These are phyloP conservation scores for Andrena haemorrhoa DNA, from an alignment of 2,888 invertebrate genomes.

Conservation along the genomic window DNA sequence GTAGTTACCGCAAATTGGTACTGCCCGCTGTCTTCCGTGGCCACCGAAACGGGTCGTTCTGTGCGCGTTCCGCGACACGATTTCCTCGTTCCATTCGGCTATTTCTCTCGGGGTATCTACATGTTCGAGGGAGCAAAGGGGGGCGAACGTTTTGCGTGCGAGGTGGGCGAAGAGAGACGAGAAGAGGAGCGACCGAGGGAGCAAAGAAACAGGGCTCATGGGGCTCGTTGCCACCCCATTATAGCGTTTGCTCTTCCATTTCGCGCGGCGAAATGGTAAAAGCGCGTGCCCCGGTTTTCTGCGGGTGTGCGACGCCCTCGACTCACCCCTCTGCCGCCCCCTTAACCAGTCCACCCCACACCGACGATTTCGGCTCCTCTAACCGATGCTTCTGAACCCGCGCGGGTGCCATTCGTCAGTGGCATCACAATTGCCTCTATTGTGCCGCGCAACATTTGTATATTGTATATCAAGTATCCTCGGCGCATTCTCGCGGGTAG, in stretches of 20 bases:
- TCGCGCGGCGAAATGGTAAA: conserved; percentile 73
- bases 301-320: conserved; percentile 54
- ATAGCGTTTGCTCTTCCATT: conserved; percentile 82
- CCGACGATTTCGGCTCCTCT: conserved; percentile 30
- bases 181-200: conserved; percentile 57
- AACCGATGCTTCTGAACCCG: conserved; percentile 54
- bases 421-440: conserved; percentile 81
- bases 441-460: conserved; percentile 79
- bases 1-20: conserved; percentile 15
- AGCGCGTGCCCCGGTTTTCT: conserved; percentile 76
- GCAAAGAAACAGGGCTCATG: conserved; percentile 82
- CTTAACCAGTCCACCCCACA: conserved; percentile 34
- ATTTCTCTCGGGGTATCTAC: conserved; percentile 48
- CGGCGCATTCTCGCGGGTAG: neutral
- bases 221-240: conserved; percentile 85
- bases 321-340: conserved; percentile 31
- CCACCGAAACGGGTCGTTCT: conserved; percentile 17
- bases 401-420: conserved; percentile 81
- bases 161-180: conserved; percentile 17
- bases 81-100: conserved; percentile 19
- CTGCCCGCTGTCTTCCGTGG: conserved; percentile 13
- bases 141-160: conserved; percentile 51
- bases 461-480: conserved; percentile 69
- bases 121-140: conserved; percentile 3
- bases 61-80: conserved; percentile 11